These are phyloP conservation scores for Poliocrania exsul DNA, from an alignment of 2,797 vertebrate species.

Conservation along the genomic window DNA sequence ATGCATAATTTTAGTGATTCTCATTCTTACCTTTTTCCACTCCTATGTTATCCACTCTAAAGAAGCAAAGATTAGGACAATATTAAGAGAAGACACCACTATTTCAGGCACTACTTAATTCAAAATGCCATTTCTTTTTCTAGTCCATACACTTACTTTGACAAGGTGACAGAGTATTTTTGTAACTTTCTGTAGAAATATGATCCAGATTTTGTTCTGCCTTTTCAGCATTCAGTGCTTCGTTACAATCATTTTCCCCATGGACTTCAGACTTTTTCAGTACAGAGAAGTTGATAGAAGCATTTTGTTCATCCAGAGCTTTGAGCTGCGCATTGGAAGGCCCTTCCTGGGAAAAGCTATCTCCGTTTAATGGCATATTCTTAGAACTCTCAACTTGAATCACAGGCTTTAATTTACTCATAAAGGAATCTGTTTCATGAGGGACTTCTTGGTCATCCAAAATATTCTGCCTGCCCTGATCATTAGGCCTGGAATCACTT, in stretches of 20 bases:
- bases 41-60: neutral
- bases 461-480: neutral
- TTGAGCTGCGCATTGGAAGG: neutral
- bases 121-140: neutral
- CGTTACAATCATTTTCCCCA: neutral
- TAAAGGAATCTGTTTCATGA: neutral
- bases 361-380: neutral
- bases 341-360: neutral
- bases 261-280: neutral
- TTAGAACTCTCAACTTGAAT: neutral
- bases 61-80: neutral
- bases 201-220: neutral
- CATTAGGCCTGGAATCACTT: neutral
- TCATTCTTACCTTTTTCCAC: neutral
- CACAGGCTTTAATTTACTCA: neutral
- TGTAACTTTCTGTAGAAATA: neutral
- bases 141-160: constrained; percentile 24
- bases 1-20: neutral
- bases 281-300: neutral
- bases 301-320: neutral
- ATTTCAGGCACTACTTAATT: neutral
- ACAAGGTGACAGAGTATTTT: neutral
- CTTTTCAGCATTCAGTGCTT: neutral
- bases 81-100: neutral
- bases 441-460: neutral